Percentiles rank a stretch among this genome's conserved stretches.
Evolutionary conservation across 2,888 invertebrate genomes (phyloP).

Genomic region (Oscheius sp.): DNA sequence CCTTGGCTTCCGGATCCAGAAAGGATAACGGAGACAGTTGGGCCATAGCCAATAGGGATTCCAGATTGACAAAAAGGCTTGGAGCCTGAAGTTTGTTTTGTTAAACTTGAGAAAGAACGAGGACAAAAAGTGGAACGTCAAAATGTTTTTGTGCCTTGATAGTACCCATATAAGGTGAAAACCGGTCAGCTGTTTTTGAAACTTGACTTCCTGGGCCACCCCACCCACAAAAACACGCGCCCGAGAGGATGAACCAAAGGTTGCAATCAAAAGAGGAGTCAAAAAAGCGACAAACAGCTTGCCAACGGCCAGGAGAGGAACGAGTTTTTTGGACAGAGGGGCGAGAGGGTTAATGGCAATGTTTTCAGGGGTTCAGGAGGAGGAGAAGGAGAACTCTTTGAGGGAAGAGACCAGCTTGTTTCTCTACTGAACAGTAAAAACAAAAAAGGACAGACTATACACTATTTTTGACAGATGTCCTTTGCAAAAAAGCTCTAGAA

Average conservation of each 20-base stretch:
- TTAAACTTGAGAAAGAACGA: neutral
- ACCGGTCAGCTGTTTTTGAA: neutral
- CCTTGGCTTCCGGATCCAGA: slow-evolving; percentile 66
- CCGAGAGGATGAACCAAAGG: slow-evolving; percentile 29
- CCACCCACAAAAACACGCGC: slow-evolving; percentile 1
- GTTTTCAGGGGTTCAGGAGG: slow-evolving; percentile 19
- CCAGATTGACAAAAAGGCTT: slow-evolving; percentile 18
- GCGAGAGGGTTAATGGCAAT: slow-evolving; percentile 22
- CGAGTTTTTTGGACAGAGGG: slow-evolving; percentile 17
- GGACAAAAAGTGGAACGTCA: neutral
- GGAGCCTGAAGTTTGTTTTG: neutral
- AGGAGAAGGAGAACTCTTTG: neutral
- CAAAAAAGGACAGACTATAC: too few species aligned
- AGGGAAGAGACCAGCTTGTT: too few species aligned
- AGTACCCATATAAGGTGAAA: neutral
- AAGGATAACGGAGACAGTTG: slow-evolving; percentile 53
- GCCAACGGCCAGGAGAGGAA: slow-evolving; percentile 11
- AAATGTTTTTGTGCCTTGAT: neutral
- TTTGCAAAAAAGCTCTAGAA: too few species aligned
- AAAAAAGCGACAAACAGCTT: slow-evolving; percentile 21
- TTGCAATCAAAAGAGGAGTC: slow-evolving; percentile 17
- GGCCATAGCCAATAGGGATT: slow-evolving; percentile 47
- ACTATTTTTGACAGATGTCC: too few species aligned
- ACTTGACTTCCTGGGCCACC: neutral
- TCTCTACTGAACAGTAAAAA: too few species aligned